Evolutionary conservation across 2,888 invertebrate genomes (phyloP), one percentile per base, ranked within the genome.

Genomic region (Zaprionus bogoriensis): DNA sequence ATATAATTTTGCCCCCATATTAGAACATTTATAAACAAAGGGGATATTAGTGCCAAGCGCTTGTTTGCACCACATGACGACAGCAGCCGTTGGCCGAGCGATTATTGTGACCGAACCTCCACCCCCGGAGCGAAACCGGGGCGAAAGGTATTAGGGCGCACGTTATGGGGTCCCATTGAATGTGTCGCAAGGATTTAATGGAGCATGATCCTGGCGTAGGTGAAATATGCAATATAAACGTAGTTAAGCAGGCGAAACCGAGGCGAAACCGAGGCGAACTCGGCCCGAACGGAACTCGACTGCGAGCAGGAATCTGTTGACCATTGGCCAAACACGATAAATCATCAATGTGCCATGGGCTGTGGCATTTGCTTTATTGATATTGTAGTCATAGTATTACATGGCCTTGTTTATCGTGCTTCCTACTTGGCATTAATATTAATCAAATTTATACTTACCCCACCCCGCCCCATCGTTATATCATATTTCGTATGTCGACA

Each of bases 11-110:
- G 65, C 50, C 77, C 70, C 68, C 5, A 53, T 74, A 85, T 82
- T 88, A 79, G 74, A 69, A 66, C 83, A 88, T 87, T 87, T 88
- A 87, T 88, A 88, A 88, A 88, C 86, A 88, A 82, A 84, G 70
- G n/a, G 85, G 84, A 76, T 87, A 77, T 85, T 77, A 75, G 76
- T 72, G 71, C 63, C 74, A 74, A 69, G 61, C 69, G 69, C 54
- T 65, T 73, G 72, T 73, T 67, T 70, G 74, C 63, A 39, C 53
- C 69, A 60, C 60, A 70, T 64, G 65, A 68, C 58, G 65, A 69
- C 70, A 74, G 55, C 51, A 59, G 67, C 44, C 59, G 50, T 39
- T 46, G 75, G 62, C 58, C 60, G 41, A 58, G 57, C 67, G 67
- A 67, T 71, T 72, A 76, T 67, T 61, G 52, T 42, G 41, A 57